Evolutionary conservation across 2,888 invertebrate genomes (phyloP), one percentile per base, ranked within the genome.

Genomic region (Netelia virgata): DNA sequence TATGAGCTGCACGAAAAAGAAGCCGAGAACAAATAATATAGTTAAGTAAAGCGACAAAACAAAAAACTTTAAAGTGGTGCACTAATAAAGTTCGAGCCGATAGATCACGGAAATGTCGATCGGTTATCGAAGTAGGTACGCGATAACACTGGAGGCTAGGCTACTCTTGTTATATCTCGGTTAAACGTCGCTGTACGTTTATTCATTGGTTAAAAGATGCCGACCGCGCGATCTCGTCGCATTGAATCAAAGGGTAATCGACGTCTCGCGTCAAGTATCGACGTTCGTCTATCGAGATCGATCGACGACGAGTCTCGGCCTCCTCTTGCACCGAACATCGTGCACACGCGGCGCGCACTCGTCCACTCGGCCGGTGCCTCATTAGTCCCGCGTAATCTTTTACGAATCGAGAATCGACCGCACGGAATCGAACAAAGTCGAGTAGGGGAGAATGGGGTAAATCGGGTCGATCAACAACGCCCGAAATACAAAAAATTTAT

Each of bases 251-350:
- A 78, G 61, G 75, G 64, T 70, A 82, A 66, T 70, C 70, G 69
- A 64, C 28, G 64, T 75, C 55, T 63, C 66, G 81, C 50, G 75
- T 81, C 81, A 47, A 70, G 69, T 63, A 75, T 43, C 75, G 20
- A 47, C 70, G 36, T 82, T 70, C 55, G 23, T 36, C 47, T 18
- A 23, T 70, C 55, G 18, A 70, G 53, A 70, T 64, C 70, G 81
- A 76, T 75, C 69, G 75, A 63, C 57, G 16, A 8, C 11, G 11
- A 11, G 18, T 43, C 20, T 41, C 41, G 23, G 18, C 14, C 11
- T 55, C 14, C 14, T 47, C 72, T 47, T 47, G 68, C 23, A 11
- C 36, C 36, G 6, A 36, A 36, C 36, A 36, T 36, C 36, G 53
- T 59, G 74, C 20, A 68, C n/a, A 43, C 64, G 28, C 68, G 36